Evolutionary conservation across 2,888 invertebrate genomes (phyloP).

Genomic region (Amphipyra berbera): DNA sequence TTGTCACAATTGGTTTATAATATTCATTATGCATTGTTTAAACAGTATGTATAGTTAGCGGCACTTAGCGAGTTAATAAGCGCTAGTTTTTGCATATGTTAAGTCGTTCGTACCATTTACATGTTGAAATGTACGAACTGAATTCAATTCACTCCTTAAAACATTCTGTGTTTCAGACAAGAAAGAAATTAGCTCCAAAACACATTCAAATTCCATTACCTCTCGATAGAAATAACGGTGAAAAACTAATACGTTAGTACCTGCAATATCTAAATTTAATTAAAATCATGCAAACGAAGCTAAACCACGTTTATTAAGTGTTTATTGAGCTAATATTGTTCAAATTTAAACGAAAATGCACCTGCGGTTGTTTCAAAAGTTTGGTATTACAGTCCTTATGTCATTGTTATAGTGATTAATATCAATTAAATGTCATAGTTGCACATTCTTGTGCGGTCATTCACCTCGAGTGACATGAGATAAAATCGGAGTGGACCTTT

Average conservation of each 20-base stretch:
- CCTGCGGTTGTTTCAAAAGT: too few relatives aligned
- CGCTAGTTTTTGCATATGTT: slow-evolving; percentile 1
- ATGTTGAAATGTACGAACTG: not conserved
- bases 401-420: slow-evolving; percentile 33
- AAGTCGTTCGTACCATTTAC: slow-evolving; percentile 5
- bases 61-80: not conserved
- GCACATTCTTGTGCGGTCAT: slow-evolving; percentile 40
- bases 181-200: not conserved
- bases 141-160: slow-evolving; percentile 1
- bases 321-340: slow-evolving; percentile 38
- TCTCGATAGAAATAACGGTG: too few relatives aligned
- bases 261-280: slow-evolving; percentile 31
- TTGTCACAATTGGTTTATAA: too few relatives aligned
- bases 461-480: slow-evolving; percentile 37
- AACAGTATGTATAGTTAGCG: not conserved
- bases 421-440: slow-evolving; percentile 29
- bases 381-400: not conserved
- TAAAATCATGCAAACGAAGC: slow-evolving; percentile 40
- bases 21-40: not conserved
- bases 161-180: not conserved
- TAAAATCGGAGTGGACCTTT: slow-evolving; percentile 23
- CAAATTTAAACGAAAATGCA: slow-evolving; percentile 18
- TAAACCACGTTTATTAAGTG: slow-evolving; percentile 12
- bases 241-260: not conserved
- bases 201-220: not conserved